Percentiles rank a stretch among this genome's conserved stretches.
phyloP scores from a whole-genome alignment of 2,113 vertebrate species.

The Anser brachyrhynchus region DNA sequence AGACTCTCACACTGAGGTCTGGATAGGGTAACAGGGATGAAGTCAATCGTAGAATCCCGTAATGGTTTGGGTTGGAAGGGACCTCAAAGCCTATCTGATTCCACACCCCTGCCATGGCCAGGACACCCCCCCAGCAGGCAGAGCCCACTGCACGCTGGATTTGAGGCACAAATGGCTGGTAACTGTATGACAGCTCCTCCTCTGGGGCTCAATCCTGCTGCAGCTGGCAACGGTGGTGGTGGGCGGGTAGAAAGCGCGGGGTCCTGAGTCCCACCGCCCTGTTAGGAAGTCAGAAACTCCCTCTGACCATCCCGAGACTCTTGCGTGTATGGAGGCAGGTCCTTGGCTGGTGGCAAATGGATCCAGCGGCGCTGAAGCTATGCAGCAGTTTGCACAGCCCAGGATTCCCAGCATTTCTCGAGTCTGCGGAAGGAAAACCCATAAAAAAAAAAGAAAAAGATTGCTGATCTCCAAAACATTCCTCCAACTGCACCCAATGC shows the following conservation, averaged over 20 bases:
- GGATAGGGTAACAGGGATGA: background rate
- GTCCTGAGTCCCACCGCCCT: fast-evolving
- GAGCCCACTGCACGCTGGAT: fast-evolving
- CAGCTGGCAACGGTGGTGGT: background rate
- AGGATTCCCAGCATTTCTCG: constrained; percentile 19
- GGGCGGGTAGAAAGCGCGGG: too few species aligned
- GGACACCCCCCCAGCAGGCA: too few species aligned
- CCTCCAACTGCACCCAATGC: background rate
- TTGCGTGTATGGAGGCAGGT: background rate
- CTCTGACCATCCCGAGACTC: too few species aligned
- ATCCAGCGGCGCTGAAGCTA: background rate
- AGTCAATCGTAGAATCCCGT: background rate
- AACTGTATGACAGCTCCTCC: fast-evolving
- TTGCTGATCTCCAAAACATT: background rate
- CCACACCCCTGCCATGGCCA: background rate
- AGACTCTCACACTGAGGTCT: fast-evolving
- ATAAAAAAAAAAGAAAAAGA: background rate
- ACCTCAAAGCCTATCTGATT: background rate
- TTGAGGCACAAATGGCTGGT: background rate
- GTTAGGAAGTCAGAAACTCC: background rate
- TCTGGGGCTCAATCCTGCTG: background rate
- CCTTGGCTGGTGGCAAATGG: background rate
- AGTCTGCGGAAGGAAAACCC: background rate
- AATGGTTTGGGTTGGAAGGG: background rate
- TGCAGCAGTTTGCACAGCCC: background rate